Conservation (phyloP, 2,797 vertebrate species). For the Xyrichtys novacula region DNA sequence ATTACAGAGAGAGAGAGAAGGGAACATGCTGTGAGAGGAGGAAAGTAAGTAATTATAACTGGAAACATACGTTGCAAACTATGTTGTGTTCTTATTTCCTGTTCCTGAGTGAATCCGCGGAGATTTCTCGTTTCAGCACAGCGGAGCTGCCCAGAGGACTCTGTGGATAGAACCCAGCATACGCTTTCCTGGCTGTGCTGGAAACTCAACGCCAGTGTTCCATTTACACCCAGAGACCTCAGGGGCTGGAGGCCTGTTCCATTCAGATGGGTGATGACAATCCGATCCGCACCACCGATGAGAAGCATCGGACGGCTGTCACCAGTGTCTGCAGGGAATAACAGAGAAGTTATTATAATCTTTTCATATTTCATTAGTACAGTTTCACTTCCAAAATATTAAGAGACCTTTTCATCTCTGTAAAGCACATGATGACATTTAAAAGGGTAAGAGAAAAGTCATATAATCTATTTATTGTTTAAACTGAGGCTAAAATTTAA, state of each 20-base stretch:
- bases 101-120: conserved; percentile 86
- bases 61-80: conserved; percentile 89
- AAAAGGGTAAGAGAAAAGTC: background rate
- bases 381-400: conserved; percentile 11
- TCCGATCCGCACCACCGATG: conserved; percentile 87
- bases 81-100: conserved; percentile 86
- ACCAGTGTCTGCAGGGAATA: conserved; percentile 83
- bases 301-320: conserved; percentile 90
- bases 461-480: background rate
- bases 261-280: conserved; percentile 89
- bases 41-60: conserved; percentile 2
- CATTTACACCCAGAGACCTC: conserved; percentile 85
- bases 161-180: conserved; percentile 92
- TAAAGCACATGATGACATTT: background rate
- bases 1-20: background rate
- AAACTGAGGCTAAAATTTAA: background rate
- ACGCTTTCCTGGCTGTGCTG: conserved; percentile 88
- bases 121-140: conserved; percentile 88
- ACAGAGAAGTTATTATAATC: background rate
- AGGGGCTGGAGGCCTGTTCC: conserved; percentile 87
- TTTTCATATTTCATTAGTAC: background rate
- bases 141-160: conserved; percentile 88
- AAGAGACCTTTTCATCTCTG: background rate
- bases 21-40: background rate
- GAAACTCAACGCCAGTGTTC: conserved; percentile 90